phyloP scores from a whole-genome alignment of 2,113 vertebrate genomes.

The Taurulus bubalis region DNA sequence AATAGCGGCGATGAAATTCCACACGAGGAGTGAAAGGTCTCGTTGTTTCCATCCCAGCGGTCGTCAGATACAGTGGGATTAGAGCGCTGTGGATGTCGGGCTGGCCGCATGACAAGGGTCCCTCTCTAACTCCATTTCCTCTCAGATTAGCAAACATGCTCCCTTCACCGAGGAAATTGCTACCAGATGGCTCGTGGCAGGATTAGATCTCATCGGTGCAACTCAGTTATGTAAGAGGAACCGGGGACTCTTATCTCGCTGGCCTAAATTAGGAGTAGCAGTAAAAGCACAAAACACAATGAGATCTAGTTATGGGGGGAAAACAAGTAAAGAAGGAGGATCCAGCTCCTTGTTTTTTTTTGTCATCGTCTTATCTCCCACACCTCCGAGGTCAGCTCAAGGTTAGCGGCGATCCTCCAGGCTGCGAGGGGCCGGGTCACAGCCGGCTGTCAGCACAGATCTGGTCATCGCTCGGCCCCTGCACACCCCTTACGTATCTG shows the following conservation, averaged over 20 bases:
- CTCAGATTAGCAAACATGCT: conserved; percentile 65
- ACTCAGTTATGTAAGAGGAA: conserved; percentile 58
- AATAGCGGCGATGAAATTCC: background rate
- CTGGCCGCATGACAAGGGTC: conserved; percentile 24
- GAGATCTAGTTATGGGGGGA: too few species aligned
- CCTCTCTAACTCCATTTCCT: conserved; percentile 31
- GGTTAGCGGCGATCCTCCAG: conserved; percentile 29
- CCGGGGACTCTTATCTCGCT: conserved; percentile 34
- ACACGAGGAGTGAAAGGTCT: background rate
- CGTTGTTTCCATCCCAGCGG: conserved; percentile 17
- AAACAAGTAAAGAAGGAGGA: background rate
- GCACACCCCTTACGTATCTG: conserved; percentile 38
- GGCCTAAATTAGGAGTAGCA: conserved; percentile 24
- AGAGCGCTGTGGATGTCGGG: conserved; percentile 14
- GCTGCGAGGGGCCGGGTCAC: conserved; percentile 21
- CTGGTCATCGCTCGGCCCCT: conserved; percentile 51
- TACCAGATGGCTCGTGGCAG: conserved; percentile 67
- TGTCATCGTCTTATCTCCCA: background rate
- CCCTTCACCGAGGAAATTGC: conserved; percentile 65
- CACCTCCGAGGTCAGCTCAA: conserved; percentile 33
- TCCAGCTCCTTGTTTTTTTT: background rate
- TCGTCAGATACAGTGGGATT: conserved; percentile 37
- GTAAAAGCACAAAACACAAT: conserved; percentile 56
- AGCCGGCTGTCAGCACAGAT: conserved; percentile 69
- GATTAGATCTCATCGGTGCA: conserved; percentile 65